phyloP scores from a whole-genome alignment of 1,140 invertebrate species.

The Tenebrio molitor region DNA sequence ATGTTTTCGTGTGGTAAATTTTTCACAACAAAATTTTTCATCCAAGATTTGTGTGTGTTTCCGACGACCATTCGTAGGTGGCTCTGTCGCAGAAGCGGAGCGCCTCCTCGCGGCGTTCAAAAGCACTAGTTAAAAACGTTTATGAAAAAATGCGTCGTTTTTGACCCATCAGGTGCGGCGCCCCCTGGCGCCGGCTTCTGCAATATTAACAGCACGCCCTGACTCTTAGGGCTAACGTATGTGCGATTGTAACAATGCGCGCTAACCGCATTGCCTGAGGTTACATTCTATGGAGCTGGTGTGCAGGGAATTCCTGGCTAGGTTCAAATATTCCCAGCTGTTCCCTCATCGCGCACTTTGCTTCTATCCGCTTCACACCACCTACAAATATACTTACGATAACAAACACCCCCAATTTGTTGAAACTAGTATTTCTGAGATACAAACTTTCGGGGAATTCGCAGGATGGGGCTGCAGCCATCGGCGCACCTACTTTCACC shows the following conservation, averaged over 20 bases:
- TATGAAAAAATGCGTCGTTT: too few species aligned
- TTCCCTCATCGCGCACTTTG: slow-evolving; percentile 39
- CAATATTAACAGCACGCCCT: slow-evolving; percentile 43
- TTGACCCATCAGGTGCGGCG: slow-evolving; percentile 17
- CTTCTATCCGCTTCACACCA: slow-evolving; percentile 10
- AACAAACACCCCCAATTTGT: slow-evolving; percentile 16
- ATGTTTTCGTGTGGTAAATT: neutral
- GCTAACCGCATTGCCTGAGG: slow-evolving; percentile 55
- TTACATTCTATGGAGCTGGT: slow-evolving; percentile 50
- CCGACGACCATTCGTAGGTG: too few species aligned
- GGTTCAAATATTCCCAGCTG: slow-evolving; percentile 55
- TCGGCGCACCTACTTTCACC: neutral
- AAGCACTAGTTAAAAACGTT: slow-evolving; percentile 17
- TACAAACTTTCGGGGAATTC: neutral
- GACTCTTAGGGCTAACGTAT: slow-evolving; percentile 51
- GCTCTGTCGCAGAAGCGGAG: slow-evolving; percentile 21
- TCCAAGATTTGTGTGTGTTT: neutral
- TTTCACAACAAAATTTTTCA: slow-evolving; percentile 35
- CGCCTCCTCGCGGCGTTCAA: slow-evolving; percentile 21
- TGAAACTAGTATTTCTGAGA: slow-evolving; percentile 19
- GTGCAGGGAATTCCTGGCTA: slow-evolving; percentile 49
- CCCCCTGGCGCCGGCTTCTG: neutral
- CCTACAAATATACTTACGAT: slow-evolving; percentile 31
- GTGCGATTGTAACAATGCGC: slow-evolving; percentile 53
- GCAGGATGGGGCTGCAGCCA: neutral